Conservation (phyloP, 1,140 invertebrate species). For the Drosophila takahashii region DNA sequence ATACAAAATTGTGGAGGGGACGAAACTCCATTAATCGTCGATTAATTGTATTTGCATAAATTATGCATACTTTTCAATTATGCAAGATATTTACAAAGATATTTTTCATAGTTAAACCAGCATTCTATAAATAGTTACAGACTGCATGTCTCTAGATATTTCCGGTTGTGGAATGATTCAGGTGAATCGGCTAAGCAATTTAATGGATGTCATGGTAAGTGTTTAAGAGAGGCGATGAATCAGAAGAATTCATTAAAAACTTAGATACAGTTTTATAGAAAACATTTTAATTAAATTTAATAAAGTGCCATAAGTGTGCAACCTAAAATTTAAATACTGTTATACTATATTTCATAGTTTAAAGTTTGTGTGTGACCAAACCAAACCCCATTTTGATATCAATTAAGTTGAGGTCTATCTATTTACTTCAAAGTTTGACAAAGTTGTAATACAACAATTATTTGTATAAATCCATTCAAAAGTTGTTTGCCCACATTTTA, state of each 20-base stretch:
- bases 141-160: constrained; percentile 31
- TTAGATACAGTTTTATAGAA: too few species aligned
- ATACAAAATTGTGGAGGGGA: constrained; percentile 5
- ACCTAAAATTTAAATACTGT: too few species aligned
- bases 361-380: background rate
- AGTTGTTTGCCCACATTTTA: constrained; percentile 42
- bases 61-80: constrained; percentile 69
- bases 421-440: constrained; percentile 2
- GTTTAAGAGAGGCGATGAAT: constrained; percentile 8
- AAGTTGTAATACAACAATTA: constrained; percentile 22
- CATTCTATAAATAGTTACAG: constrained; percentile 56
- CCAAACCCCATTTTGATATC: constrained; percentile 7
- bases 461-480: constrained; percentile 22
- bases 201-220: constrained; percentile 11
- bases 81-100: constrained; percentile 40
- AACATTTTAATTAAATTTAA: too few species aligned
- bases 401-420: background rate
- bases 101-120: constrained; percentile 40
- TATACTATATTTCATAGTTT: too few species aligned
- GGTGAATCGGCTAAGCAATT: constrained; percentile 16
- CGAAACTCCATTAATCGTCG: constrained; percentile 54
- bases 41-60: constrained; percentile 77
- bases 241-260: constrained; percentile 3
- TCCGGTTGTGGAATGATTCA: constrained; percentile 35
- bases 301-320: too few species aligned